Evolutionary conservation across 2,888 invertebrate genomes (phyloP).

Genomic region (Heliconius charithonia): DNA sequence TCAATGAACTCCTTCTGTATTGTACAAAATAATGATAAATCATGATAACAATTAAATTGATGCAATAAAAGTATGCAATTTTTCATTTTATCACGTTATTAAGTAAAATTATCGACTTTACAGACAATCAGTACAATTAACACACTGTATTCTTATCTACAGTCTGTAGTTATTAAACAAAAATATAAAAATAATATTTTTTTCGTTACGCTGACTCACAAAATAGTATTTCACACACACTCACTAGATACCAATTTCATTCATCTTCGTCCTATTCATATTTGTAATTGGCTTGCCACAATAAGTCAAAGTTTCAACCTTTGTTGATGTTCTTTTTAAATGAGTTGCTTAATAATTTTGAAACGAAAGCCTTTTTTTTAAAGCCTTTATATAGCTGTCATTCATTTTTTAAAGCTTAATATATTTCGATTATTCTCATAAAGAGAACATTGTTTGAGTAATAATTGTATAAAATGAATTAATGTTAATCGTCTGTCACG

Average conservation of each 20-base stretch:
- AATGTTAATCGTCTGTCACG: constrained; percentile 6
- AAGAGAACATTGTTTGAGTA: constrained; percentile 27
- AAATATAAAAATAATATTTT: background rate
- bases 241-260: background rate
- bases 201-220: background rate
- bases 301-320: constrained; percentile 16
- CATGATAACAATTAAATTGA: too few relatives aligned
- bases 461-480: constrained; percentile 10
- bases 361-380: constrained; percentile 8
- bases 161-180: background rate
- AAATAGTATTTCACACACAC: background rate
- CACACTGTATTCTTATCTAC: background rate
- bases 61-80: too few relatives aligned
- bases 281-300: constrained; percentile 7
- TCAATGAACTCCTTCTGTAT: too few relatives aligned
- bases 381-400: constrained; percentile 25
- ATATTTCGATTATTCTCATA: constrained; percentile 33
- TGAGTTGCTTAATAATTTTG: constrained; percentile 5
- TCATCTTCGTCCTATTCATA: constrained; percentile 18
- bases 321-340: constrained; percentile 14
- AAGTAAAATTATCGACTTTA: too few relatives aligned
- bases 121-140: background rate
- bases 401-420: constrained; percentile 11
- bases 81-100: too few relatives aligned
- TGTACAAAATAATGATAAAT: too few relatives aligned